A percentile compares a stretch with the other conserved stretches of the same genome.
phyloP scores from a whole-genome alignment of 2,888 invertebrate genomes.

The Sturmia bella region DNA sequence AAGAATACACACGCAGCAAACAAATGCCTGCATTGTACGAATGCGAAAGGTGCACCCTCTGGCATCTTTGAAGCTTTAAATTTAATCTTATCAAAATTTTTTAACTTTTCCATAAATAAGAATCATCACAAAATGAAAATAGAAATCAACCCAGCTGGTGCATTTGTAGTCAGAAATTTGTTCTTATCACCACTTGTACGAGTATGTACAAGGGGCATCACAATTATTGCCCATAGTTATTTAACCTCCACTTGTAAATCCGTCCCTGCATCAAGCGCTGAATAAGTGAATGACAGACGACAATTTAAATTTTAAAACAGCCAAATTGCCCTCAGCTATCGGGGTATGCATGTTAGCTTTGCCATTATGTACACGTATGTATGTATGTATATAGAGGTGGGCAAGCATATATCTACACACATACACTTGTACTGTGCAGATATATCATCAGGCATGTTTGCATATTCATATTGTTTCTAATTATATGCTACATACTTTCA shows the following conservation, averaged over 20 bases:
- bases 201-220: conserved; percentile 44
- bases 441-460: not conserved
- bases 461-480: not conserved
- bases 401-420: not conserved
- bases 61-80: conserved; percentile 61
- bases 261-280: conserved; percentile 43
- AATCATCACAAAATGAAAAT: conserved; percentile 46
- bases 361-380: no score
- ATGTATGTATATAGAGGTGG: conserved; percentile 28
- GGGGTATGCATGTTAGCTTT: conserved; percentile 62
- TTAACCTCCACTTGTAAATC: conserved; percentile 67
- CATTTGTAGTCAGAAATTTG: conserved; percentile 60
- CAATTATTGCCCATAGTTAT: conserved; percentile 58
- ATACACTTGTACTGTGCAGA: no score
- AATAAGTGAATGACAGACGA: conserved; percentile 27
- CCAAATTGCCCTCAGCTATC: conserved; percentile 46
- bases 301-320: conserved; percentile 31
- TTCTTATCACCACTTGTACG: conserved; percentile 62
- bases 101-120: conserved; percentile 66
- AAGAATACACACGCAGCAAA: conserved; percentile 1
- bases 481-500: no score
- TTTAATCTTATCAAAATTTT: conserved; percentile 69
- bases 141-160: conserved; percentile 66
- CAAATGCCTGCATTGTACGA: conserved; percentile 4
- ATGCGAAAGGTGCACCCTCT: conserved; percentile 54